These are phyloP conservation scores for Emesis furor DNA, from an alignment of 2,888 invertebrate genomes.

Conservation along the genomic window DNA sequence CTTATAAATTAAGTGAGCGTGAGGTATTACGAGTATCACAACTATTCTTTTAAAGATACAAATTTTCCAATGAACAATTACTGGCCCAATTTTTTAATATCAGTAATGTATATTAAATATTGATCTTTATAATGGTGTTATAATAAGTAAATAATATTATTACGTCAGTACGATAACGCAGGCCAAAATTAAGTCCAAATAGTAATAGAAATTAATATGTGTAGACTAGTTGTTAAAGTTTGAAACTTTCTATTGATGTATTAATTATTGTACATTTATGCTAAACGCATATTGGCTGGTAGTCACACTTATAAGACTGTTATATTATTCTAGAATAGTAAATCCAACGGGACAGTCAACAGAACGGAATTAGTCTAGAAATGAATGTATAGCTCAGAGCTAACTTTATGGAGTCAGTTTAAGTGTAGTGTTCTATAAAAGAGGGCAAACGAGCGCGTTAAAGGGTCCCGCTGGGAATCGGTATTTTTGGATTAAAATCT, in stretches of 20 bases:
- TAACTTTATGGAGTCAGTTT: no score
- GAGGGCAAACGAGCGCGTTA: no score
- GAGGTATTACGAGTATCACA: not conserved
- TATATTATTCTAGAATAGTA: not conserved
- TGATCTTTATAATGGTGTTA: not conserved
- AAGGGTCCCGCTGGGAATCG: not conserved
- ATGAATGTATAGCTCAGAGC: no score
- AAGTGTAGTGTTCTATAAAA: no score
- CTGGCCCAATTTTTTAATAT: not conserved
- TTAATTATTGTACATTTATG: not conserved
- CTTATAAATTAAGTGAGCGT: no score
- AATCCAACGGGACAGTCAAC: no score
- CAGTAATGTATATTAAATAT: not conserved
- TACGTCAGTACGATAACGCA: not conserved
- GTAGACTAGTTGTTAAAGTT: constrained; percentile 6
- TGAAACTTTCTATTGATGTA: not conserved
- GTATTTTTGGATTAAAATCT: not conserved
- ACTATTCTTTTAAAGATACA: not conserved
- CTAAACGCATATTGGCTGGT: not conserved
- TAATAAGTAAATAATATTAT: not conserved
- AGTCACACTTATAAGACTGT: not conserved
- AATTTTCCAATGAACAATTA: not conserved
- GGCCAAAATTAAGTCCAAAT: constrained; percentile 16
- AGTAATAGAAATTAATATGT: not conserved
- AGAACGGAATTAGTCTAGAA: no score